phyloP scores from a whole-genome alignment of 2,797 vertebrate species.

The Halcyon smyrnensis region DNA sequence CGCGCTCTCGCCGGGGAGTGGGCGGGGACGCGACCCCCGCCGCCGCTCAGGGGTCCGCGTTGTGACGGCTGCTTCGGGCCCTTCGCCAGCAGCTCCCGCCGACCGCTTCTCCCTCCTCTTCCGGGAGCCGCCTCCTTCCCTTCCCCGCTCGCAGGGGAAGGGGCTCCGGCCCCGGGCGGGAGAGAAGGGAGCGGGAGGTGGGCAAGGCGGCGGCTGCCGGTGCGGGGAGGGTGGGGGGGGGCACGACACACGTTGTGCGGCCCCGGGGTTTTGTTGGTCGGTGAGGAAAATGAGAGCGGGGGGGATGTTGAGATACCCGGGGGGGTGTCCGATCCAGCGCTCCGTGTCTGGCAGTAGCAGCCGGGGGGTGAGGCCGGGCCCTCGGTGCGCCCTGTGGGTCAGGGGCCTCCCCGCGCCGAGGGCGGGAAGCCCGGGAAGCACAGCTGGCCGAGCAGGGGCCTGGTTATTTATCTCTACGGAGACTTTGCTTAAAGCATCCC shows the following conservation, averaged over 20 bases:
- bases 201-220: not conserved
- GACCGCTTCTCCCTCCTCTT: not conserved
- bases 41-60: not conserved
- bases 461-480: rapidly evolving
- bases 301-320: too few species aligned
- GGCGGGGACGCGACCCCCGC: too few species aligned
- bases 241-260: too few species aligned
- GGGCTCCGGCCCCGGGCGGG: not conserved
- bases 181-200: not conserved
- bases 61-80: rapidly evolving
- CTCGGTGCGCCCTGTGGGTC: not conserved
- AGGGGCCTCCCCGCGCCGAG: too few species aligned
- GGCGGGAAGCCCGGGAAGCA: rapidly evolving
- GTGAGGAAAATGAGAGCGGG: not conserved
- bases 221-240: too few species aligned
- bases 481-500: too few species aligned
- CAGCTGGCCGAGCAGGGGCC: rapidly evolving
- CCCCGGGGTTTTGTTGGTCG: rapidly evolving
- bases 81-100: rapidly evolving
- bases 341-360: not conserved
- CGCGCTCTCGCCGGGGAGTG: too few species aligned
- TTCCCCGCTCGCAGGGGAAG: too few species aligned
- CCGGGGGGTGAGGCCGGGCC: not conserved
- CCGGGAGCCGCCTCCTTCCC: rapidly evolving
- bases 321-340: too few species aligned